These are phyloP conservation scores for Clupea harengus DNA, from an alignment of 2,113 vertebrate species.

Conservation along the genomic window DNA sequence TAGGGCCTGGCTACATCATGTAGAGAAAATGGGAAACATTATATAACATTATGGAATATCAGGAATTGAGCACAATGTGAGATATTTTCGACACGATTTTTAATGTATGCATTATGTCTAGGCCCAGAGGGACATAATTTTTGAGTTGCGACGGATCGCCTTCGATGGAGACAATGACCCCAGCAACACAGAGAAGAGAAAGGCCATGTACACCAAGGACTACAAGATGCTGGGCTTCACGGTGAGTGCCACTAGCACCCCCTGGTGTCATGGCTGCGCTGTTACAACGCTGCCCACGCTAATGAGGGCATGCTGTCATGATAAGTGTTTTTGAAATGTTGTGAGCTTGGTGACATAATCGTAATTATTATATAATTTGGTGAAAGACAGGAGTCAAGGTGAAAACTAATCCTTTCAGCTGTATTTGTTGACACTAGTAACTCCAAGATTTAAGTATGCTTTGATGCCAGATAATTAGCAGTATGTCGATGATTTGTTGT, in stretches of 20 bases:
- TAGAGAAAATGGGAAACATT: too few species aligned
- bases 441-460: not conserved
- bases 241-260: slow-evolving; percentile 67
- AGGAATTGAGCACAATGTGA: not conserved
- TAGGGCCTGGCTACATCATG: too few species aligned
- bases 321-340: not conserved
- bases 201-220: slow-evolving; percentile 95
- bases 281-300: not conserved
- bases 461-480: not conserved
- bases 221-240: slow-evolving; percentile 98
- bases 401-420: not conserved
- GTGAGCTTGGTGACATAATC: not conserved
- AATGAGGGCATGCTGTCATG: not conserved
- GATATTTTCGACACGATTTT: not conserved
- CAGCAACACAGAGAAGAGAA: slow-evolving; percentile 88
- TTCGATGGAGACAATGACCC: slow-evolving; percentile 93
- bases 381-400: not conserved
- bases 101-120: slow-evolving; percentile 49
- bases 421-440: not conserved
- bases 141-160: slow-evolving; percentile 92
- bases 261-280: not conserved
- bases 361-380: not conserved
- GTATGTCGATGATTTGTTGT: not conserved
- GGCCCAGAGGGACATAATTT: slow-evolving; percentile 94
- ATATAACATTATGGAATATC: too few species aligned